These are phyloP conservation scores for Elaphurus davidianus DNA, from an alignment of 2,113 vertebrate species.

Conservation along the genomic window DNA sequence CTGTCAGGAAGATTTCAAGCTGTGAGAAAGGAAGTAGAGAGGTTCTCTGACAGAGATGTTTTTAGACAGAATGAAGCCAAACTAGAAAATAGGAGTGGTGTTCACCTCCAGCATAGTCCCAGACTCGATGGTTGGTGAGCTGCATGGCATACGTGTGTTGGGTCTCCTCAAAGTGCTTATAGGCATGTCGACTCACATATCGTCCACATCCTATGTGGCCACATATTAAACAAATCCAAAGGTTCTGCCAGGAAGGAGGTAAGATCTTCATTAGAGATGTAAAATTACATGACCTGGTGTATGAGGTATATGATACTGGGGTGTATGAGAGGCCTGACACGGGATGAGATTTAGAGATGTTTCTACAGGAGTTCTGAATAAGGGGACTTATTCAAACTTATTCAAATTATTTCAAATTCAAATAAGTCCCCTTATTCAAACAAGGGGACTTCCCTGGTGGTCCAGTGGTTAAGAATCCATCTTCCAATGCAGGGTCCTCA, in stretches of 20 bases:
- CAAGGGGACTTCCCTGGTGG: not conserved
- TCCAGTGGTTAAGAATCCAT: not conserved
- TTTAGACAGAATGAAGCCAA: not conserved
- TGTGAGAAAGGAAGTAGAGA: not conserved
- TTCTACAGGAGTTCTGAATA: not conserved
- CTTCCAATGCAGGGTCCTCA: not conserved
- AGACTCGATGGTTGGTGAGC: constrained; percentile 97
- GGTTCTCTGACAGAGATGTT: not conserved
- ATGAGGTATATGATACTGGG: not conserved
- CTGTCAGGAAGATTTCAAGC: not conserved
- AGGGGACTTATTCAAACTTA: not conserved
- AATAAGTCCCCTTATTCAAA: not conserved
- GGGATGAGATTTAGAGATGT: not conserved
- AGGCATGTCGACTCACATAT: constrained; percentile 96
- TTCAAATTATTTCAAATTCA: not conserved
- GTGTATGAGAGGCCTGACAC: not conserved
- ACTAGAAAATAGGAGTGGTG: not conserved
- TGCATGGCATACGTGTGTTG: constrained; percentile 99
- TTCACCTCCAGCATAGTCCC: constrained; percentile 98
- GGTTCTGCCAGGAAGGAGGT: constrained; percentile 85
- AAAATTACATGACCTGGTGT: not conserved
- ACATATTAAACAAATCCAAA: constrained; percentile 99
- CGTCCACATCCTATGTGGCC: constrained; percentile 98
- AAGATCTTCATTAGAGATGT: constrained; percentile 7
- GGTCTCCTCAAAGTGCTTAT: constrained; percentile 98